These are phyloP conservation scores for Corythaixoides concolor DNA, from an alignment of 2,113 vertebrate genomes.

Conservation along the genomic window DNA sequence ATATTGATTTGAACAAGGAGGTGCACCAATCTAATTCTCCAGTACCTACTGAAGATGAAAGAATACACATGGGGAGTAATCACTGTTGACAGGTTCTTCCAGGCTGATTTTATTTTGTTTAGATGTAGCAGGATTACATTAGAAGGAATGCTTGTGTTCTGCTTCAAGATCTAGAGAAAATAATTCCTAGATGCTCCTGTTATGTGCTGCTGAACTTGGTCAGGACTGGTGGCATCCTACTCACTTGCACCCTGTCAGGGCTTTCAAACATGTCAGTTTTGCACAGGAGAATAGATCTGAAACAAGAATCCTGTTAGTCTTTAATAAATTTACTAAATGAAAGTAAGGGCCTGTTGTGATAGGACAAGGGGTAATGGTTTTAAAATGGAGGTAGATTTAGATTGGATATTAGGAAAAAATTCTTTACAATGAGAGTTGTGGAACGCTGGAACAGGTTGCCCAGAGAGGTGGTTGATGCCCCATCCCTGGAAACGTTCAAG, in stretches of 20 bases:
- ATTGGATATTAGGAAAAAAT: no score
- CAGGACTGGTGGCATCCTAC: neutral
- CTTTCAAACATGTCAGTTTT: neutral
- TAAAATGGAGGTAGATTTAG: no score
- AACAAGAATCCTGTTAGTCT: neutral
- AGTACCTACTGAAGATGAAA: neutral
- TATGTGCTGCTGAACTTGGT: neutral
- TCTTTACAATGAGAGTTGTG: no score
- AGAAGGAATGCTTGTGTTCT: neutral
- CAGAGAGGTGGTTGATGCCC: no score
- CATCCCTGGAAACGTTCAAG: no score
- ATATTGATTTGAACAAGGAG: neutral
- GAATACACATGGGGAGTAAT: neutral
- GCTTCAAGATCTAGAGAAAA: neutral
- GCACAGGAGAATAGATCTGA: neutral
- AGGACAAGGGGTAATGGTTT: no score
- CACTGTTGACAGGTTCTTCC: neutral
- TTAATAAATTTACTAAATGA: neutral
- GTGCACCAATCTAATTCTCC: neutral
- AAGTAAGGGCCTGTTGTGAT: no score
- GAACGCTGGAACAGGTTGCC: no score
- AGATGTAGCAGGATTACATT: neutral
- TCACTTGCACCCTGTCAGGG: neutral
- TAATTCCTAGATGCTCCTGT: neutral
- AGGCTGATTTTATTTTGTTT: neutral